Percentiles rank a stretch among this genome's conserved stretches.
phyloP scores from a whole-genome alignment of 2,888 invertebrate species.

The Sipha maydis region DNA sequence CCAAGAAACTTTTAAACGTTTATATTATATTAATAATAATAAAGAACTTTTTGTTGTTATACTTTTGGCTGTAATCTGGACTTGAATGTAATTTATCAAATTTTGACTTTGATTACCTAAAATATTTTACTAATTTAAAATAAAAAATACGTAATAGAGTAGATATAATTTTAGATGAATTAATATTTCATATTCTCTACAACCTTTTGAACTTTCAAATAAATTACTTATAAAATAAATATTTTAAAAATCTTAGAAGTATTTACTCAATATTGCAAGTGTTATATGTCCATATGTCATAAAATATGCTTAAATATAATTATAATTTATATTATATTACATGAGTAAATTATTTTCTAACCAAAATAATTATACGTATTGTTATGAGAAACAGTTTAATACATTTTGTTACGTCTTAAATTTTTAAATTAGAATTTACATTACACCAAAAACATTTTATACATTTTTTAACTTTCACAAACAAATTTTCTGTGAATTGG shows the following conservation, averaged over 20 bases:
- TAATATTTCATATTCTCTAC: neutral
- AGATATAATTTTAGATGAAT: neutral
- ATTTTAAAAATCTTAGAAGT: neutral
- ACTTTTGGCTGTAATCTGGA: neutral
- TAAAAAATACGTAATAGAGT: neutral
- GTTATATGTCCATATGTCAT: neutral
- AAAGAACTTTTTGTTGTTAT: no score
- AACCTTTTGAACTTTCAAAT: neutral
- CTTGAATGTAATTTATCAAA: neutral
- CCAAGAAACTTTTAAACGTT: neutral
- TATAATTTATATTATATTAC: no score
- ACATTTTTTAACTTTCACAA: neutral
- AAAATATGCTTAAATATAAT: no score
- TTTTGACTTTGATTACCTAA: neutral
- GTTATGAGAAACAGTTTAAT: neutral
- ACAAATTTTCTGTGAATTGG: neutral
- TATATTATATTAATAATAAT: no score
- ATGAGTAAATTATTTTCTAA: no score
- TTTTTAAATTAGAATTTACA: neutral
- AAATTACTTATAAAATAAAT: neutral
- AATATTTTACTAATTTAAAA: neutral
- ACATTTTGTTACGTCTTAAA: neutral
- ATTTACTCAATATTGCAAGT: neutral
- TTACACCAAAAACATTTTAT: neutral
- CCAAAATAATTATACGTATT: neutral